Evolutionary conservation across 2,113 vertebrate species (phyloP).

Genomic region (Nipponia nippon): DNA sequence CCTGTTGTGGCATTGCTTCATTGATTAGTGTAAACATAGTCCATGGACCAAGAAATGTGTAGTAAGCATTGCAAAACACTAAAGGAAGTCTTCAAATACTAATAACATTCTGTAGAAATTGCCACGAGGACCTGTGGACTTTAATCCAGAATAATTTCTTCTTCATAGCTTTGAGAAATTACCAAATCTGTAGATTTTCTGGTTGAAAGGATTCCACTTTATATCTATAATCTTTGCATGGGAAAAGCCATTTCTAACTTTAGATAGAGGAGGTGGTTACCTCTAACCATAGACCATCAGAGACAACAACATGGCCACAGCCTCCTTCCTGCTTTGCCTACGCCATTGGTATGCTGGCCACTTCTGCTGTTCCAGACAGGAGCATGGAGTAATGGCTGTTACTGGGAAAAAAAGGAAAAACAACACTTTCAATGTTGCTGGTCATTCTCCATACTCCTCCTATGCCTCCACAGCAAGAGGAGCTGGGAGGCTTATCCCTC

Average conservation of each 20-base stretch:
- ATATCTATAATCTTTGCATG: not conserved
- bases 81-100: not conserved
- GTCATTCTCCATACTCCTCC: not conserved
- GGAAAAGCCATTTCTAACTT: not conserved
- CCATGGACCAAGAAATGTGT: not conserved
- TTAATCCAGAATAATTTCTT: not conserved
- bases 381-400: fast-evolving
- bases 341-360: not conserved
- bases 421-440: fast-evolving
- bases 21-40: not conserved
- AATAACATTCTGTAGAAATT: not conserved
- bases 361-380: not conserved
- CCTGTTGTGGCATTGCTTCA: not conserved
- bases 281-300: not conserved
- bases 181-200: not conserved
- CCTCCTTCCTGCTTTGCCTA: not conserved
- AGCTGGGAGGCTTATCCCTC: not conserved
- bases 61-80: not conserved
- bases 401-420: not conserved
- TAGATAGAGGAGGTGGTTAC: not conserved
- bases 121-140: fast-evolving
- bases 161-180: not conserved
- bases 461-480: not conserved
- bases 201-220: not conserved
- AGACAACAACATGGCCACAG: fast-evolving